A percentile compares a stretch with the other conserved stretches of the same genome.
Evolutionary conservation across 2,113 vertebrate species (phyloP).

Genomic region (Sciurus niger): DNA sequence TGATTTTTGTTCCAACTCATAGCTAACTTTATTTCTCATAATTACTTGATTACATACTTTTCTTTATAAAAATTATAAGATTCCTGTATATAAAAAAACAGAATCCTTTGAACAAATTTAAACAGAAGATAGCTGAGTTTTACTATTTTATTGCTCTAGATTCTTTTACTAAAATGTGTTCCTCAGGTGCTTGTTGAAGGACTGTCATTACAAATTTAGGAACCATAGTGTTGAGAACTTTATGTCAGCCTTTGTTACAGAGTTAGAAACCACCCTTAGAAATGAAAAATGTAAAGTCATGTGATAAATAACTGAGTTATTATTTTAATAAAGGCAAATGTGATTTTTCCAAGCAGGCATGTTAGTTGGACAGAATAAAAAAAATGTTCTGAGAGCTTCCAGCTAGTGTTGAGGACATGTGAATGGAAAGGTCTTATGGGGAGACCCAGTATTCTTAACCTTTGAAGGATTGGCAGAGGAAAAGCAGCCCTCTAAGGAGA

Average conservation of each 20-base stretch:
- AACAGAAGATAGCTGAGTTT: neutral
- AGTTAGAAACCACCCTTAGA: neutral
- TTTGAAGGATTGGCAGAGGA: neutral
- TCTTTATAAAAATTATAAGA: slow-evolving; percentile 35
- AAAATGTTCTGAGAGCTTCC: neutral
- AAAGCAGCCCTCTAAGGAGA: neutral
- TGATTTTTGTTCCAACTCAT: neutral
- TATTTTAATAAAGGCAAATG: slow-evolving; percentile 30
- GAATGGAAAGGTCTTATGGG: neutral
- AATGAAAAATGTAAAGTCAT: slow-evolving; percentile 22
- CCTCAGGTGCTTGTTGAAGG: neutral
- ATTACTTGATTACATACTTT: slow-evolving; percentile 22
- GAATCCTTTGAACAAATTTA: neutral
- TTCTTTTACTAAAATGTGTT: slow-evolving; percentile 27
- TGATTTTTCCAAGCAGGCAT: neutral
- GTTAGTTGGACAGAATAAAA: neutral
- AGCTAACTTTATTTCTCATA: neutral
- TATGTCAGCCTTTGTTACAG: neutral
- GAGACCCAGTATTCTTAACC: neutral
- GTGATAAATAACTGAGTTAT: neutral
- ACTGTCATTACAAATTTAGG: neutral
- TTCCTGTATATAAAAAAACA: neutral
- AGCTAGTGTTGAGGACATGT: neutral
- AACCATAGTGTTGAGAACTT: neutral
- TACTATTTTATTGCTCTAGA: neutral